Evolutionary conservation across 2,113 vertebrate species (phyloP).

Genomic region (Macquaria australasica): DNA sequence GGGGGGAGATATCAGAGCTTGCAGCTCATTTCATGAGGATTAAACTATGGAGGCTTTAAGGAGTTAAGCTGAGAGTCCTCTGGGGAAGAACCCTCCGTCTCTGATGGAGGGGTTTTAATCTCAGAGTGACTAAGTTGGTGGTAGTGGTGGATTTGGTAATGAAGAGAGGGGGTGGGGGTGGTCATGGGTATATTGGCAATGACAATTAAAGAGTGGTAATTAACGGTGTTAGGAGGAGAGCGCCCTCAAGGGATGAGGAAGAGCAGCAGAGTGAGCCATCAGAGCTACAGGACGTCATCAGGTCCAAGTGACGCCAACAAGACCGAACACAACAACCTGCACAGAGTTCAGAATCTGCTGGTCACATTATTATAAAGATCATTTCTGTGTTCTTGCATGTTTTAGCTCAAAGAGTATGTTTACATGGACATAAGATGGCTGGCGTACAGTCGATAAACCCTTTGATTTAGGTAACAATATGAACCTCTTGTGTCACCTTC

Average conservation of each 20-base stretch:
- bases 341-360: background rate
- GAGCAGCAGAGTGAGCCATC: background rate
- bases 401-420: background rate
- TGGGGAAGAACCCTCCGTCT: conserved; percentile 28
- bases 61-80: conserved; percentile 56
- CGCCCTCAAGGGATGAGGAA: conserved; percentile 47
- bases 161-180: conserved; percentile 13
- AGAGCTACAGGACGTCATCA: background rate
- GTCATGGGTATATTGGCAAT: conserved; percentile 53
- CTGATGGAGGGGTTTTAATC: conserved; percentile 57
- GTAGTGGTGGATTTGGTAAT: conserved; percentile 44
- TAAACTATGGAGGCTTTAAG: conserved; percentile 63
- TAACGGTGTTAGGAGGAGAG: conserved; percentile 61
- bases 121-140: conserved; percentile 44
- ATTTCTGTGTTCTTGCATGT: background rate
- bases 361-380: background rate
- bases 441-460: background rate
- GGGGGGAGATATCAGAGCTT: conserved; percentile 22
- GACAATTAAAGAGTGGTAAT: conserved; percentile 73
- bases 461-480: too few species aligned
- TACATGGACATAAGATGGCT: background rate
- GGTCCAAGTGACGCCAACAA: background rate
- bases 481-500: too few species aligned
- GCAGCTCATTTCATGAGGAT: conserved; percentile 65
- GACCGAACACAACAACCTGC: background rate